Percentiles rank a stretch among this genome's conserved stretches.
phyloP scores from a whole-genome alignment of 2,888 invertebrate genomes.

The Portevinia maculata region DNA sequence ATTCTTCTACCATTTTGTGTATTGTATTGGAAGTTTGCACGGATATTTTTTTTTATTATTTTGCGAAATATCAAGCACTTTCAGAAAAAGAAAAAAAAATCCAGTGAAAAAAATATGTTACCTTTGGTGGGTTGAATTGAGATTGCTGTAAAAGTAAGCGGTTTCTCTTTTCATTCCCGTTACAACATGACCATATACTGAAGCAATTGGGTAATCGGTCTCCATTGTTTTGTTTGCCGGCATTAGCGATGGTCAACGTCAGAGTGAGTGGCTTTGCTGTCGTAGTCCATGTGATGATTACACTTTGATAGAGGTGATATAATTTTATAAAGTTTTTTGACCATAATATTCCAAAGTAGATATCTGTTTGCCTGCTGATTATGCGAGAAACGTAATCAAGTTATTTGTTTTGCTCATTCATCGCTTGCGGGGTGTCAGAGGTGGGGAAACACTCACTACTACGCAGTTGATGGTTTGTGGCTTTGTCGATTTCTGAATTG shows the following conservation, averaged over 20 bases:
- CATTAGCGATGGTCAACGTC: background rate
- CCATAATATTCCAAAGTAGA: too few species aligned
- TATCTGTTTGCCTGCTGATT: background rate
- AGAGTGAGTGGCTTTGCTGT: background rate
- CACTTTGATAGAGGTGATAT: too few species aligned
- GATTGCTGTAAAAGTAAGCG: conserved; percentile 68
- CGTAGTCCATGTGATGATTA: background rate
- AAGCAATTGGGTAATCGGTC: conserved; percentile 25
- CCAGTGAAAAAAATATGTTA: background rate
- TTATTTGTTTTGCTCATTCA: conserved; percentile 35
- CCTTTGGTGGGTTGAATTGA: conserved; percentile 31
- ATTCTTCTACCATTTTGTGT: conserved; percentile 28
- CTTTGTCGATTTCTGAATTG: background rate
- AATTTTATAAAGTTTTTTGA: too few species aligned
- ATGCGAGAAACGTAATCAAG: conserved; percentile 11
- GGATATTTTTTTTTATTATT: conserved; percentile 12
- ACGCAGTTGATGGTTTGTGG: conserved; percentile 31
- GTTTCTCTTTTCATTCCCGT: conserved; percentile 62
- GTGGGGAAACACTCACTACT: conserved; percentile 4
- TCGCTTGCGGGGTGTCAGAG: background rate
- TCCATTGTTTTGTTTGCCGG: conserved; percentile 28
- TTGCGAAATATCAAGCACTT: conserved; percentile 4
- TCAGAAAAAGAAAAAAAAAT: conserved; percentile 4
- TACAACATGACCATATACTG: conserved; percentile 31
- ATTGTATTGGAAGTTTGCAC: too few species aligned